Conservation (phyloP, 2,797 vertebrate species). For the Dendrocincla fuliginosa region DNA sequence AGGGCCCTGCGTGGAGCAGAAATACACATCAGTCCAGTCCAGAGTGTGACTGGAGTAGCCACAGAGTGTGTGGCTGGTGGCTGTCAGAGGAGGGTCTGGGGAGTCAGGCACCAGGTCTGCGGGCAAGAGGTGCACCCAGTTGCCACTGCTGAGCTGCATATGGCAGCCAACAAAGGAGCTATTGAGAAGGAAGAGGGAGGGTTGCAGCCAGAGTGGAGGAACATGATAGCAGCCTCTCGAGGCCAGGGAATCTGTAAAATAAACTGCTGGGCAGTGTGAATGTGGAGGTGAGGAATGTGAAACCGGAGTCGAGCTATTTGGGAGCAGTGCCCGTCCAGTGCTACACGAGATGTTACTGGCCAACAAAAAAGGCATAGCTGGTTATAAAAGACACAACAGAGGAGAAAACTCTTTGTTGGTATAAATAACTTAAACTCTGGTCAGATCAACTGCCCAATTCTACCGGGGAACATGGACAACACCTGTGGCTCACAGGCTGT, state of each 20-base stretch:
- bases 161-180: not conserved
- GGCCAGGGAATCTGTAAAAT: slow-evolving; percentile 60
- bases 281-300: slow-evolving; percentile 51
- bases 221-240: not conserved
- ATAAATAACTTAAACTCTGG: not conserved
- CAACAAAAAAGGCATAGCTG: not conserved
- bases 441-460: not conserved
- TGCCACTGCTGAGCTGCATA: not conserved
- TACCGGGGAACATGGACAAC: accelerated
- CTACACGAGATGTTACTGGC: not conserved
- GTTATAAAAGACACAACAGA: not conserved
- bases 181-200: not conserved
- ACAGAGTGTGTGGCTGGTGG: not conserved
- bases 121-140: not conserved
- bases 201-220: not conserved
- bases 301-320: slow-evolving; percentile 1
- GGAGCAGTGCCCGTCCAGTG: not conserved
- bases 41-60: not conserved
- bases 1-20: not conserved
- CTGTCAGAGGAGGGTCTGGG: not conserved
- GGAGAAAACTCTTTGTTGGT: not conserved
- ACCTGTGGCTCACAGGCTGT: not conserved
- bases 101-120: not conserved
- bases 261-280: not conserved
- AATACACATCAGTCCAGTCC: not conserved